phyloP scores from a whole-genome alignment of 1,140 invertebrate species.

The Dryas iulia region DNA sequence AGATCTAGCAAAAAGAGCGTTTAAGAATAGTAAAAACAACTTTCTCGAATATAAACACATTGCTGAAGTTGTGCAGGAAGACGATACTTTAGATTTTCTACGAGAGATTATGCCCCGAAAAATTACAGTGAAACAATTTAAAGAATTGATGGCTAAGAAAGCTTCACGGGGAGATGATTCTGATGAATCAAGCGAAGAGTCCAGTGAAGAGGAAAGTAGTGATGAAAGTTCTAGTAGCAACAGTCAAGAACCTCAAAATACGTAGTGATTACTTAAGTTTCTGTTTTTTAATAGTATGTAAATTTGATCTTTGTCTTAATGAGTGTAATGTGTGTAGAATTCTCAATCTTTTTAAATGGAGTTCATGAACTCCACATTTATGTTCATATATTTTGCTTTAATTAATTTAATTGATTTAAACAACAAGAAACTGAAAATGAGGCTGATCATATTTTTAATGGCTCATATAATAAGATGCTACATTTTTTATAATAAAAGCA shows the following conservation, averaged over 20 bases:
- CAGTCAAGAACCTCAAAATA: constrained; percentile 43
- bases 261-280: neutral
- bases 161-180: constrained; percentile 55
- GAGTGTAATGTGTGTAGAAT: neutral
- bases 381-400: neutral
- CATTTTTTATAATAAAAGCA: no score
- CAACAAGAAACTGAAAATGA: neutral
- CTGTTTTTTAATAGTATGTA: neutral
- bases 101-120: constrained; percentile 87
- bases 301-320: neutral
- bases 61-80: constrained; percentile 84
- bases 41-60: constrained; percentile 85
- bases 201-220: constrained; percentile 58
- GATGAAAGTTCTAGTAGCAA: constrained; percentile 55
- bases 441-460: neutral
- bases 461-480: neutral
- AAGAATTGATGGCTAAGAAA: constrained; percentile 84
- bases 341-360: neutral
- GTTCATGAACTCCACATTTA: neutral
- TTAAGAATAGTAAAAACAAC: constrained; percentile 66
- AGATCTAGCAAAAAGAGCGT: constrained; percentile 83
- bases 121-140: constrained; percentile 85
- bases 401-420: neutral
- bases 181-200: constrained; percentile 60
- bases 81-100: constrained; percentile 84